Base-by-base conservation (phyloP, 2,888 invertebrate species). In the Dascillus cervinus region DNA sequence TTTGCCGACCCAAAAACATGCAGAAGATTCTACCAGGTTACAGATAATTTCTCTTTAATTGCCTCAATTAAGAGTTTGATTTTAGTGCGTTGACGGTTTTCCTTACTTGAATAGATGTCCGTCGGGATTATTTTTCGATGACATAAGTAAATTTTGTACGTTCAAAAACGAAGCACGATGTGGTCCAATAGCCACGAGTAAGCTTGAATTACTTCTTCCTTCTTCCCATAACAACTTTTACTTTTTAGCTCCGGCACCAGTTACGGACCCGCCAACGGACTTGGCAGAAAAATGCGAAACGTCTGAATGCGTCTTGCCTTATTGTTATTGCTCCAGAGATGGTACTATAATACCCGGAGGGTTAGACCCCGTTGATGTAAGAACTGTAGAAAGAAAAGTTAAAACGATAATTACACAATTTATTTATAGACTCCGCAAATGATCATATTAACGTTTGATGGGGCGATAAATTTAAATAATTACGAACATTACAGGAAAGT, bases 281-380 rank as follows among this genome's bases (percentile, higher is more conserved):
- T 67, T 85, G 51, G 89, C 90, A 1, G 71, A 72, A 34, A 82
- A 77, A 63, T 94, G 92, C 60, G 82, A 91, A 50, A 66, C 73
- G 1, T 66, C 75, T 1, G 74, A 77, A 38, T 94, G 92, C 58
- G 67, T 70, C 43, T 69, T 94, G 49, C 92, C 92, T 1, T 88
- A 89, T 55, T 94, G 92, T 62, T 91, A 81, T 67, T 94, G 92
- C 60, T 90, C 90, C 19, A 82, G 85, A 58, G 91, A 92, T 64
- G 92, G 92, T 19, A 91, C 90, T 3, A 60, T 76, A 38, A 85
- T 91, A 48, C 92, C 92, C 4, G 89, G 87, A 15, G 83, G 81
- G 29, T 65, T 92, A 15, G 79, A 85, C 34, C 78, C 83, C 9
- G 81, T 86, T 60, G 83, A 90, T 53, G 90, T 89, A 70, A 69